Percentiles rank a stretch among this genome's conserved stretches.
These are phyloP conservation scores for Syngnathus scovelli DNA, from an alignment of 2,113 vertebrate genomes.

Conservation along the genomic window DNA sequence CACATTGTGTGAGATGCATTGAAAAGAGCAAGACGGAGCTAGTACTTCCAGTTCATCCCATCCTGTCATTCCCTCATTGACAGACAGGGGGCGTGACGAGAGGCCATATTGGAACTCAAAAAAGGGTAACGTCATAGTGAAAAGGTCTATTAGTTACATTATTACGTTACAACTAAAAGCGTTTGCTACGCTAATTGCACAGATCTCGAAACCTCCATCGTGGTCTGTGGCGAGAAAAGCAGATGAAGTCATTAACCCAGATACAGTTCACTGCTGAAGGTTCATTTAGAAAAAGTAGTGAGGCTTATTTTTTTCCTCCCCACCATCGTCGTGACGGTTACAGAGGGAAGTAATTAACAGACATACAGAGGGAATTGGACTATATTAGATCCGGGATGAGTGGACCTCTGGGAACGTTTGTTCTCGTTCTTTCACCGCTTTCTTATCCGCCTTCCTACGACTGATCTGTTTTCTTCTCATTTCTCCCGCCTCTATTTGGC, in stretches of 20 bases:
- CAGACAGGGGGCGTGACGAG: background rate
- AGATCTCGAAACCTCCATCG: background rate
- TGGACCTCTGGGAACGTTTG: slow-evolving; percentile 48
- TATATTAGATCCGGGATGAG: slow-evolving; percentile 65
- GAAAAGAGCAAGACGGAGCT: slow-evolving; percentile 4
- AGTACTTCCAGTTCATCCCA: background rate
- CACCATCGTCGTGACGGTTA: slow-evolving; percentile 19
- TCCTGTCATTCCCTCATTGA: background rate
- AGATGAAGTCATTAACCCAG: slow-evolving; percentile 60
- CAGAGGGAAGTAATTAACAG: slow-evolving; percentile 65
- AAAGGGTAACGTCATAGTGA: background rate
- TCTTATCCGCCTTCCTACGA: background rate
- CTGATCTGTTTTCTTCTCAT: slow-evolving; percentile 6
- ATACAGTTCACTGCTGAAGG: slow-evolving; percentile 34
- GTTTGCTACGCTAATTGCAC: background rate
- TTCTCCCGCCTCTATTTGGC: slow-evolving; percentile 17
- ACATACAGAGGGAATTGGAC: slow-evolving; percentile 58
- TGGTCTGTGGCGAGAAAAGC: slow-evolving; percentile 15
- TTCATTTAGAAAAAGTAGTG: slow-evolving; percentile 44
- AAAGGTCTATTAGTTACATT: background rate
- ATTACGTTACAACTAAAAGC: background rate
- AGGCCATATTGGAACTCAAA: background rate
- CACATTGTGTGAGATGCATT: slow-evolving; percentile 1
- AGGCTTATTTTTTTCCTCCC: slow-evolving; percentile 7
- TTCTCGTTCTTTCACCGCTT: slow-evolving; percentile 52